Base-by-base conservation (phyloP, 2,888 invertebrate species). In the Thymelicus sylvestris region DNA sequence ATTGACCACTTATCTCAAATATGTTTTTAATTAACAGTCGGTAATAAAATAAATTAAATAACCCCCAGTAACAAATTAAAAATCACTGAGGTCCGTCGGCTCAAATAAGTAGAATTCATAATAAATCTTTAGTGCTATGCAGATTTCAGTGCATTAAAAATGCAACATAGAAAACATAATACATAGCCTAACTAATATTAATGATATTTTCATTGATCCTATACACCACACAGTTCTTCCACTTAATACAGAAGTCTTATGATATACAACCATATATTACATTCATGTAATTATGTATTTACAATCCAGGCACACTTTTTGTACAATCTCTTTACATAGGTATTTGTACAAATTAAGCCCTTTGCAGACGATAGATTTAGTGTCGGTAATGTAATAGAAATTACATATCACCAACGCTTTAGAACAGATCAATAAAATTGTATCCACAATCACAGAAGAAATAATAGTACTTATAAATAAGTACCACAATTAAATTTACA, bases 21-120 rank as follows among this genome's bases (percentile, higher is more conserved):
- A 12, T 24, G 44, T 44, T 41, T 47, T 44, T 24, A 19, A 47
- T 47, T 62, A 48, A 47, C 15, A 60, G 39, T 48, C 50, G 5
- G 31, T 65, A 52, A n/a, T 65, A 65, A 52, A 65, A 65, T 65
- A 65, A 65, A 65, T 65, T 55, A 65, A 19, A 15, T 24, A 41
- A 65, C 15, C 41, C 41, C 39, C 52, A 24, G n/a, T 65, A 41
- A 65, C 50, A 50, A 31, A 31, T 31, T 61, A 7, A 41, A 15
- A 65, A 13, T 65, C 31, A 55, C 13, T 64, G n/a, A 13, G 31
- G 48, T 13, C 39, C 41, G 6, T 38, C 15, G 65, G 52, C 65
- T 65, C 52, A 65, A 65, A 12, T 52, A 65, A 65, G 52, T 39
- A 61, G 61, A 31, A 57, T 57, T 24, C 13, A 31, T 12, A 57